Evolutionary conservation across 2,797 vertebrate species (phyloP).

Genomic region (Mus spretus): DNA sequence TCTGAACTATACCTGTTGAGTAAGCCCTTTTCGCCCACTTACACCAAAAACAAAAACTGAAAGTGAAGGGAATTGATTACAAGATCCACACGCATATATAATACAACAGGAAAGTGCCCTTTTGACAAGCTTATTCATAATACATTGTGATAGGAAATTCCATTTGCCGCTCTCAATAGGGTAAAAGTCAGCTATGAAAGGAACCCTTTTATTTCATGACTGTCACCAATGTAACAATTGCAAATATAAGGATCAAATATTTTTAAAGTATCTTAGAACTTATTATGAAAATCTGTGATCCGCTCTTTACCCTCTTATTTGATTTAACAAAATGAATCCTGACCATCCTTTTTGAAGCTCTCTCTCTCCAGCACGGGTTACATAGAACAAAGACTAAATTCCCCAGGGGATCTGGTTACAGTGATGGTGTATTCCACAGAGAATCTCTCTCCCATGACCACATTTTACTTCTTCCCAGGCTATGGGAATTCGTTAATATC

Average conservation of each 20-base stretch:
- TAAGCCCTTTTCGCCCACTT: conserved; percentile 84
- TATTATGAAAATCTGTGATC: conserved; percentile 80
- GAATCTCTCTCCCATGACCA: conserved; percentile 85
- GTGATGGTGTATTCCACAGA: conserved; percentile 83
- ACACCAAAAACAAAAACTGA: conserved; percentile 79
- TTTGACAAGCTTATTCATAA: conserved; percentile 87
- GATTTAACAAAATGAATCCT: conserved; percentile 87
- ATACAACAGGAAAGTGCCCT: conserved; percentile 82
- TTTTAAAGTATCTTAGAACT: conserved; percentile 74
- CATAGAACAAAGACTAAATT: conserved; percentile 86
- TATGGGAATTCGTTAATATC: conserved; percentile 84
- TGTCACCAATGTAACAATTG: conserved; percentile 86
- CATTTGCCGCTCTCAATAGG: conserved; percentile 82
- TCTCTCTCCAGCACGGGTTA: conserved; percentile 80
- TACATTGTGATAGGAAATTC: conserved; percentile 84
- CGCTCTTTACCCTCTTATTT: conserved; percentile 81
- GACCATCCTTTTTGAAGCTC: conserved; percentile 83
- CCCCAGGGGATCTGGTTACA: conserved; percentile 84
- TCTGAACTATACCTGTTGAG: conserved; percentile 77
- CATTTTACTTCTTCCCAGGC: conserved; percentile 83
- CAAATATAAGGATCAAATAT: conserved; percentile 77
- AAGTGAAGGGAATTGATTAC: conserved; percentile 82
- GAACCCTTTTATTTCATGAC: conserved; percentile 84
- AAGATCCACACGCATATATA: conserved; percentile 83
- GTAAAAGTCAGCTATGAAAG: conserved; percentile 79